Percentiles rank a stretch among this genome's conserved stretches.
Conservation (phyloP, 2,888 invertebrate genomes). For the Buathra laborator region DNA sequence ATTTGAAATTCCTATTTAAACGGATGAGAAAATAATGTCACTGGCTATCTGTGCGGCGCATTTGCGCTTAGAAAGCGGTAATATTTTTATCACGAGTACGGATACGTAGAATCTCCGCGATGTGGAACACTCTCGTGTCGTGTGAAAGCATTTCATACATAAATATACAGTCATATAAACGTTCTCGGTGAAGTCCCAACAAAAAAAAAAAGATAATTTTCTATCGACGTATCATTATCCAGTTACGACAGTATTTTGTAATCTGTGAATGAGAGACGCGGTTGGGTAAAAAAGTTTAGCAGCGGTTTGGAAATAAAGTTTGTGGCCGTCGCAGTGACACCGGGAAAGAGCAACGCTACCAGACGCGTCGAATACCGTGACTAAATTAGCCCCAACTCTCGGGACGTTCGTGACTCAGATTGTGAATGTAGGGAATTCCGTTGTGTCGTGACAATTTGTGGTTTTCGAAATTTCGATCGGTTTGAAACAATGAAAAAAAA, state of each 20-base stretch:
- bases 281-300: background rate
- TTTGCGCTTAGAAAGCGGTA: slow-evolving; percentile 44
- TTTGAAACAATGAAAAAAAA: background rate
- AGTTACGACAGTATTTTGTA: background rate
- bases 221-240: background rate
- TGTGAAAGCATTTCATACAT: slow-evolving; percentile 8
- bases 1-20: background rate
- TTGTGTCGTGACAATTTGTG: slow-evolving; percentile 1
- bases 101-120: slow-evolving; percentile 1
- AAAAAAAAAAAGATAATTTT: background rate
- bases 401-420: slow-evolving; percentile 54
- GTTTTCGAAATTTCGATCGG: background rate
- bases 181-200: background rate
- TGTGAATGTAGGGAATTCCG: slow-evolving; percentile 46
- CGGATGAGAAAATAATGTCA: slow-evolving; percentile 9
- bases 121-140: background rate
- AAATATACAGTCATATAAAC: background rate
- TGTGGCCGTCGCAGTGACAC: slow-evolving; percentile 35
- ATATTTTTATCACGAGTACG: slow-evolving; percentile 4
- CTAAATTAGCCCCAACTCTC: slow-evolving; percentile 63
- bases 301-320: slow-evolving; percentile 3
- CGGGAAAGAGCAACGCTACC: slow-evolving; percentile 22
- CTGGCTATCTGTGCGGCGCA: background rate
- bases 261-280: background rate
- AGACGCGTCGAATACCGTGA: slow-evolving; percentile 42